Base-by-base conservation (phyloP, 2,113 vertebrate genomes). In the Picathartes gymnocephalus region DNA sequence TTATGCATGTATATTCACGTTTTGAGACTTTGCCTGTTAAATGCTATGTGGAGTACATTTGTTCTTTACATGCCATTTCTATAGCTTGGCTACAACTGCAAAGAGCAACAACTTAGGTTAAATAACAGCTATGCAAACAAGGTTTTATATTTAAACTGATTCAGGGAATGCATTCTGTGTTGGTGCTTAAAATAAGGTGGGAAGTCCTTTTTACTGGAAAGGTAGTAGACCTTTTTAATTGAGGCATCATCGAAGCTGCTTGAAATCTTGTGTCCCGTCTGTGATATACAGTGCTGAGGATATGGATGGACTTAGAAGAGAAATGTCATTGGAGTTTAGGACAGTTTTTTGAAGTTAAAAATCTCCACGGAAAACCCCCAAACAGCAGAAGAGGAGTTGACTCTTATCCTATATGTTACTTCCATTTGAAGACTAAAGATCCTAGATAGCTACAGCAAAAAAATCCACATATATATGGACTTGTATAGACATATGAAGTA, bases 21-120 rank as follows among this genome's bases (percentile, higher is more conserved):
- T 86, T 91, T 81, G 42, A 62, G 27, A 22, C 24, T 81, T 71
- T 14, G 24, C 17, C 35, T 76, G 10, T 73, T 58, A 47, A 83
- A 30, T 27, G 16, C 15, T 57, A 5, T 3, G 9, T 3, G 5
- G 47, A 77, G 5, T 51, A 39, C 0, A 0, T 42, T 51, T 53
- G 10, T 35, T 86, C n/a, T 65, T 53, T 39, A 37, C 0, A 0
- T 81, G 15, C 11, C 1, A 0, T 60, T 44, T 72, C 40, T 72
- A 12, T 44, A 33, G 12, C 20, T 53, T 61, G 25, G 25, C 48
- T 50, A 35, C 4, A 53, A 47, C 35, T 74, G 39, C 3, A 9
- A 37, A 66, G 31, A 58, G 31, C 28, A 37, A 15, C 42, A 81
- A 60, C 37, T 71, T 35, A 65, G 13, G 15, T 69, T 77, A 57